These are phyloP conservation scores for Heterodera schachtii DNA, from an alignment of 1,140 invertebrate genomes.

Conservation along the genomic window DNA sequence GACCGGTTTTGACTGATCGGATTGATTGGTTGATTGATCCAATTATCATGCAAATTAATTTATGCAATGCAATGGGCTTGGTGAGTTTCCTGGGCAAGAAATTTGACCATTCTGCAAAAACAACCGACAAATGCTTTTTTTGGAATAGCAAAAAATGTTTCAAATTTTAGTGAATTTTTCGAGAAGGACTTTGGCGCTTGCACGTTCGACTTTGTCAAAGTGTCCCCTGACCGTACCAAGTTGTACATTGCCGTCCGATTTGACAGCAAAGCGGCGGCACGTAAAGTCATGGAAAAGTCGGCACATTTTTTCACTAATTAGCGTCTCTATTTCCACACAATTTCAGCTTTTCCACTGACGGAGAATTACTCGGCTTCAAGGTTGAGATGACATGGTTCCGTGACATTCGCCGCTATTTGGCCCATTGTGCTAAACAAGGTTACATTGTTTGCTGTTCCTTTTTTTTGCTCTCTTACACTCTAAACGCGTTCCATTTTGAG, in stretches of 20 bases:
- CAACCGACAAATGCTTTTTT: not conserved
- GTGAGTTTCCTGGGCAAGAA: not conserved
- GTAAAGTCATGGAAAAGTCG: conserved; percentile 37
- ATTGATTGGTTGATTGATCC: not conserved
- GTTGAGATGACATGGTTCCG: conserved; percentile 49
- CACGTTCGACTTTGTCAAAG: conserved; percentile 51
- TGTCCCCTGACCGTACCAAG: conserved; percentile 36
- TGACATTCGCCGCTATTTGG: conserved; percentile 49
- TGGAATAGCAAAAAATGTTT: not conserved
- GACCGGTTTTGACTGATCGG: not conserved
- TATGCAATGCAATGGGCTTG: not conserved
- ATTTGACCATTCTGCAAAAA: too few relatives aligned
- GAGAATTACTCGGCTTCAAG: conserved; percentile 40
- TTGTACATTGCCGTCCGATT: conserved; percentile 45
- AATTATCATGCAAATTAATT: not conserved
- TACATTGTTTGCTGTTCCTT: not conserved
- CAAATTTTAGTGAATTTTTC: conserved; percentile 48
- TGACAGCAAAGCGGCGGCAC: conserved; percentile 35
- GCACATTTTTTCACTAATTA: not conserved
- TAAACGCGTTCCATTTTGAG: not conserved
- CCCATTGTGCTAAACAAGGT: conserved; percentile 39
- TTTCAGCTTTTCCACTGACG: conserved; percentile 39
- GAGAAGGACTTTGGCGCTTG: conserved; percentile 44
- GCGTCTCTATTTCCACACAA: not conserved
- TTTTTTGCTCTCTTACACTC: too few relatives aligned